Conservation (phyloP, 2,888 invertebrate species). For the Pristionchus entomophagus region DNA sequence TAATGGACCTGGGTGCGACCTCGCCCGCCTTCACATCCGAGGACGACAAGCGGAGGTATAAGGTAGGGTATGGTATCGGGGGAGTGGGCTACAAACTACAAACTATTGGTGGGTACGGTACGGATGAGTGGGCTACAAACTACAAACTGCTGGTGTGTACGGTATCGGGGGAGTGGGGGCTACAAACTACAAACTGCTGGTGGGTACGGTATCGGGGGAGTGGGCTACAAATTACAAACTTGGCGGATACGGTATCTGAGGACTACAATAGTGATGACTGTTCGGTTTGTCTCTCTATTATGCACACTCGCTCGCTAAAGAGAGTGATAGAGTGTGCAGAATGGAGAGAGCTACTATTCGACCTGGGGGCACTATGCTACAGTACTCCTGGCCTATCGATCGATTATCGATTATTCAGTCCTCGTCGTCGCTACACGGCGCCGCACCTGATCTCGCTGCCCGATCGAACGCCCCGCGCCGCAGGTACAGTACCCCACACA, state of each 20-base stretch:
- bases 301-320: no score
- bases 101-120: neutral
- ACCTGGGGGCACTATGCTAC: no score
- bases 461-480: no score
- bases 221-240: neutral
- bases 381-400: no score
- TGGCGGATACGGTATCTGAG: neutral
- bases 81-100: neutral
- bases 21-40: constrained; percentile 16
- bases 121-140: neutral
- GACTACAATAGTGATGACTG: neutral
- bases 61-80: neutral
- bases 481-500: neutral
- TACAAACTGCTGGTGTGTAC: neutral
- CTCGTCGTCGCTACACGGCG: no score
- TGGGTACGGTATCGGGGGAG: neutral
- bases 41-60: constrained; percentile 33
- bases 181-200: neutral
- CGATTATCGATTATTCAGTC: no score
- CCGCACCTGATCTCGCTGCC: no score
- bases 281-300: no score
- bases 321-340: no score
- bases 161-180: neutral
- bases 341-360: no score
- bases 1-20: neutral